phyloP scores from a whole-genome alignment of 2,797 vertebrate genomes.

The Triplophysa yarkandensis region DNA sequence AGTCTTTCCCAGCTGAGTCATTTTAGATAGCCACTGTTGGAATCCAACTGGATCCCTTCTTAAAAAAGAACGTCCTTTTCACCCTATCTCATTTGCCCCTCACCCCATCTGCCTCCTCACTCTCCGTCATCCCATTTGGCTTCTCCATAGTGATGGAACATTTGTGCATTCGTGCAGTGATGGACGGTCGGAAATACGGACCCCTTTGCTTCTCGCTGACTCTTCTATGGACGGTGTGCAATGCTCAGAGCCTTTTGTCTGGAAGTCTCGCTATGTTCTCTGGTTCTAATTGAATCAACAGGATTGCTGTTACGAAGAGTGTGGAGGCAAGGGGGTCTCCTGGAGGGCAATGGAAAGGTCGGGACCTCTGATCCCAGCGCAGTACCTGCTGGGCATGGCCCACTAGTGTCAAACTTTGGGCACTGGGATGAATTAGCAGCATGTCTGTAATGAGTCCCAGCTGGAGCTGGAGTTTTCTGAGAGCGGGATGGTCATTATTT shows the following conservation, averaged over 20 bases:
- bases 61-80: conserved; percentile 41
- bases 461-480: conserved; percentile 27
- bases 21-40: conserved; percentile 46
- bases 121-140: conserved; percentile 40
- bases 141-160: conserved; percentile 49
- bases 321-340: conserved; percentile 29
- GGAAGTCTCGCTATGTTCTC: conserved; percentile 25
- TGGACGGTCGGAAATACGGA: conserved; percentile 34
- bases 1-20: conserved; percentile 57
- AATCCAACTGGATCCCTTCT: conserved; percentile 31
- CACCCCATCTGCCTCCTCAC: background rate
- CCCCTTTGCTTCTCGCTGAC: conserved; percentile 42
- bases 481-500: conserved; percentile 7
- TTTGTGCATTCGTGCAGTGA: conserved; percentile 55
- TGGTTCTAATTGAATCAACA: conserved; percentile 58
- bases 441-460: conserved; percentile 60
- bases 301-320: conserved; percentile 47
- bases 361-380: conserved; percentile 52
- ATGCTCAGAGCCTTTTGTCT: conserved; percentile 41
- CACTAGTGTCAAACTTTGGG: conserved; percentile 49
- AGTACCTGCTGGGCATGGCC: conserved; percentile 62
- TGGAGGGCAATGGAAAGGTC: conserved; percentile 47
- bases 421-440: conserved; percentile 51
- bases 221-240: conserved; percentile 16
- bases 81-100: conserved; percentile 18